phyloP scores from a whole-genome alignment of 2,113 vertebrate genomes.

The Limanda limanda region DNA sequence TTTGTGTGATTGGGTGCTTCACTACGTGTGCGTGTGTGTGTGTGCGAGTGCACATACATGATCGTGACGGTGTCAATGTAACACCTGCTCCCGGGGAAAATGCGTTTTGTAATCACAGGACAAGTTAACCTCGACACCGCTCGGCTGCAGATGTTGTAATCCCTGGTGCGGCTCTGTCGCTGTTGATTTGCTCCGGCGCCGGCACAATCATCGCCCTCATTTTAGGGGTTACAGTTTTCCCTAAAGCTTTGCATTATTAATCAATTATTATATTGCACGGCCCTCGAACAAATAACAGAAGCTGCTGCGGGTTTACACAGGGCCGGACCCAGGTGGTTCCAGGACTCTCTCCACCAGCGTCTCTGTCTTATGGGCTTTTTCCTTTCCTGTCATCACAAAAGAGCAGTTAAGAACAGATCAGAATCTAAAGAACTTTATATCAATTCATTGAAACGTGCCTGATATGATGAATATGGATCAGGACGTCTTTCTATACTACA shows the following conservation, averaged over 20 bases:
- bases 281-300: slow-evolving; percentile 59
- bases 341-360: neutral
- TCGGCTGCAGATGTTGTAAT: slow-evolving; percentile 81
- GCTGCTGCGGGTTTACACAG: slow-evolving; percentile 49
- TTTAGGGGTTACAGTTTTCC: slow-evolving; percentile 77
- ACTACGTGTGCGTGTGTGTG: neutral
- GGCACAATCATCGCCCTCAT: slow-evolving; percentile 73
- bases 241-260: slow-evolving; percentile 75
- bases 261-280: slow-evolving; percentile 67
- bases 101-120: slow-evolving; percentile 78
- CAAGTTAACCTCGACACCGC: slow-evolving; percentile 80
- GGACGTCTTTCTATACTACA: too few species aligned
- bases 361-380: neutral
- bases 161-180: slow-evolving; percentile 74
- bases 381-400: too few species aligned
- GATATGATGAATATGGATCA: too few species aligned
- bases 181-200: slow-evolving; percentile 72
- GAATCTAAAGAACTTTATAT: too few species aligned
- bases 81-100: slow-evolving; percentile 81
- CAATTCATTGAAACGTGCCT: too few species aligned
- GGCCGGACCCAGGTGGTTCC: slow-evolving; percentile 58
- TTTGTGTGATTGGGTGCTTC: slow-evolving; percentile 48
- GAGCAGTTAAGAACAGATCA: too few species aligned
- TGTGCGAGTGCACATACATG: slow-evolving; percentile 62
- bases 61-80: slow-evolving; percentile 68